Percentiles rank a stretch among this genome's conserved stretches.
phyloP scores from a whole-genome alignment of 2,888 invertebrate genomes.

The Hermaeophaga mercurialis region DNA sequence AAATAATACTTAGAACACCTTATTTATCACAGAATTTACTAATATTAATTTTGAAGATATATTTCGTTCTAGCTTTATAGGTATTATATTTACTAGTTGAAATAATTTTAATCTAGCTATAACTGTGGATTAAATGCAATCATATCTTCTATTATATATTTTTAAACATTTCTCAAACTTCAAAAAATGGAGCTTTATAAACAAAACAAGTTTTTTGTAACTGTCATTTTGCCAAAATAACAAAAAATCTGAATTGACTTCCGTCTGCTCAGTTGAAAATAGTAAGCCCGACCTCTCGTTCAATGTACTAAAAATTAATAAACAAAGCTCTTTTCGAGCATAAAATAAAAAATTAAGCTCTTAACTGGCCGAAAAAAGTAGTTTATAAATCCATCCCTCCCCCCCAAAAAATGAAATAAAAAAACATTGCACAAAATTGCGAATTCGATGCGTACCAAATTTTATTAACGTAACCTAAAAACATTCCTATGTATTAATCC shows the following conservation, averaged over 20 bases:
- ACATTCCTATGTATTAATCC: constrained; percentile 19
- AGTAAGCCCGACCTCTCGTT: constrained; percentile 22
- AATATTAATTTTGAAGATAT: too few species aligned
- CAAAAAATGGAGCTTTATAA: neutral
- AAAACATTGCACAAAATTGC: constrained; percentile 22
- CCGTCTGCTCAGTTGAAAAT: constrained; percentile 23
- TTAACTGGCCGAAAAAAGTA: constrained; percentile 25
- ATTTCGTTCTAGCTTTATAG: too few species aligned
- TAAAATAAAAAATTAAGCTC: constrained; percentile 26
- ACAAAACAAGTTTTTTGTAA: neutral
- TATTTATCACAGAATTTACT: constrained; percentile 2
- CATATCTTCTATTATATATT: too few species aligned
- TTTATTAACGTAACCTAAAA: constrained; percentile 16
- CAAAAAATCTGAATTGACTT: constrained; percentile 23
- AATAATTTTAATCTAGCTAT: too few species aligned
- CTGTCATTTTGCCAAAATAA: constrained; percentile 9
- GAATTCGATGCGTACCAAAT: constrained; percentile 16
- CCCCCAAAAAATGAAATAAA: neutral
- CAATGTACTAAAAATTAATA: constrained; percentile 6
- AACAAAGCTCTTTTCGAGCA: constrained; percentile 12
- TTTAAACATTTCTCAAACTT: too few species aligned
- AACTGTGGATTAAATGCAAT: too few species aligned
- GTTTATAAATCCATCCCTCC: constrained; percentile 3
- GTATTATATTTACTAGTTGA: too few species aligned
- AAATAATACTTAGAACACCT: neutral